phyloP scores from a whole-genome alignment of 1,140 invertebrate genomes.

The Drosophila varians region DNA sequence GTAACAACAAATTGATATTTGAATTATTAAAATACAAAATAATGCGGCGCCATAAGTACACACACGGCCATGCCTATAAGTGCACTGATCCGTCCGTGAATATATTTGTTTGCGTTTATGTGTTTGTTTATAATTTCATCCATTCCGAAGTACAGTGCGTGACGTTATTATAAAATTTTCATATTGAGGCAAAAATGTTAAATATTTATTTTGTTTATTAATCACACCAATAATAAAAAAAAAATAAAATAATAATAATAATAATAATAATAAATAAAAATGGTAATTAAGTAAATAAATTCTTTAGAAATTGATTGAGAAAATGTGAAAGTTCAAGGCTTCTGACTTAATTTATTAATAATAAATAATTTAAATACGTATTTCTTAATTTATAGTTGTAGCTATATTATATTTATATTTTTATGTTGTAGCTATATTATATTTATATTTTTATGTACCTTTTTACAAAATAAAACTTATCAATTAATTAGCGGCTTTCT shows the following conservation, averaged over 20 bases:
- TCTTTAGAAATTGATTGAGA: not conserved
- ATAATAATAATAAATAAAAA: not conserved
- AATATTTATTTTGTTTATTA: not conserved
- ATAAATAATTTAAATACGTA: too few species aligned
- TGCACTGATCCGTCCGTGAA: conserved; percentile 5
- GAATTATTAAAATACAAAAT: conserved; percentile 81
- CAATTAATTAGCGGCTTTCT: too few species aligned
- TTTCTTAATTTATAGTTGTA: too few species aligned
- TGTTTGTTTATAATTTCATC: conserved; percentile 19
- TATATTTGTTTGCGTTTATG: conserved; percentile 1
- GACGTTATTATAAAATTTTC: not conserved
- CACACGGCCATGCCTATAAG: conserved; percentile 5
- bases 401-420: too few species aligned
- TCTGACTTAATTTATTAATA: too few species aligned
- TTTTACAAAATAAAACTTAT: too few species aligned
- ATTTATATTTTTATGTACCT: too few species aligned
- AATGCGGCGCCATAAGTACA: conserved; percentile 70
- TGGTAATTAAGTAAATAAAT: not conserved
- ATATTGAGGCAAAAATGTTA: too few species aligned
- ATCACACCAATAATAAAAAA: too few species aligned
- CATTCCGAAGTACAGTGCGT: conserved; percentile 10
- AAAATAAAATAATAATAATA: not conserved
- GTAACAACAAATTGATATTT: conserved; percentile 82
- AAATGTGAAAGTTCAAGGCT: too few species aligned
- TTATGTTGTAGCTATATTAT: too few species aligned